phyloP scores from a whole-genome alignment of 2,888 invertebrate genomes.

The Azorinus chamasolen region DNA sequence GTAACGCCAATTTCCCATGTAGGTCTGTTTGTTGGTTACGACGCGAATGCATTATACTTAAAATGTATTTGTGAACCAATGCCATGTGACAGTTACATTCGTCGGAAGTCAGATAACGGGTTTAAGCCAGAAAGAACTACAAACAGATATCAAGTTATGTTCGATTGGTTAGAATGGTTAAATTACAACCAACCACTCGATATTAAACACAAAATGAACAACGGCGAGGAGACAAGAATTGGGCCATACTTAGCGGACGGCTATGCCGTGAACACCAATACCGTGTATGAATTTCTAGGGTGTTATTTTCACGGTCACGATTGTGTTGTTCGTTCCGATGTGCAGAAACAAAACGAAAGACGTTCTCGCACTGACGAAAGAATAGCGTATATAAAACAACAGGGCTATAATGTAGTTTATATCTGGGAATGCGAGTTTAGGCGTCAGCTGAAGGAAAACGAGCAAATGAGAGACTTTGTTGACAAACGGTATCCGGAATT shows the following conservation, averaged over 20 bases:
- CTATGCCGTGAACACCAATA: constrained; percentile 1
- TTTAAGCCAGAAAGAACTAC: constrained; percentile 41
- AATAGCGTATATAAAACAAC: no score
- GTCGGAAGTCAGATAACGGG: constrained; percentile 23
- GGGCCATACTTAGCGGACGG: constrained; percentile 48
- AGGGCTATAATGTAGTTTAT: no score
- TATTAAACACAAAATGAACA: constrained; percentile 35
- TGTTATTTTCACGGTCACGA: no score
- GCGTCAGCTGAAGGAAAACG: constrained; percentile 9
- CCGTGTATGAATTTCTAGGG: no score
- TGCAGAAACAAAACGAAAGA: no score
- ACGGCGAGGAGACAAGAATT: constrained; percentile 23
- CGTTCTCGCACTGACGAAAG: no score
- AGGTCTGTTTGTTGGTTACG: constrained; percentile 48
- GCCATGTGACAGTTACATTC: constrained; percentile 42
- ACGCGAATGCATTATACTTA: constrained; percentile 55
- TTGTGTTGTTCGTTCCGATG: no score
- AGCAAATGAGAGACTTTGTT: constrained; percentile 21
- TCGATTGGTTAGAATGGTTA: constrained; percentile 43
- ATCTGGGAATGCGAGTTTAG: constrained; percentile 49
- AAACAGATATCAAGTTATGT: constrained; percentile 21
- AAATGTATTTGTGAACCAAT: constrained; percentile 43
- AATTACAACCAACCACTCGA: background rate
- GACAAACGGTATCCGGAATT: constrained; percentile 2
- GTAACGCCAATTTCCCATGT: no score